A percentile compares a stretch with the other conserved stretches of the same genome.
These are phyloP conservation scores for Cynocephalus volans DNA, from an alignment of 2,113 vertebrate species.

Conservation along the genomic window DNA sequence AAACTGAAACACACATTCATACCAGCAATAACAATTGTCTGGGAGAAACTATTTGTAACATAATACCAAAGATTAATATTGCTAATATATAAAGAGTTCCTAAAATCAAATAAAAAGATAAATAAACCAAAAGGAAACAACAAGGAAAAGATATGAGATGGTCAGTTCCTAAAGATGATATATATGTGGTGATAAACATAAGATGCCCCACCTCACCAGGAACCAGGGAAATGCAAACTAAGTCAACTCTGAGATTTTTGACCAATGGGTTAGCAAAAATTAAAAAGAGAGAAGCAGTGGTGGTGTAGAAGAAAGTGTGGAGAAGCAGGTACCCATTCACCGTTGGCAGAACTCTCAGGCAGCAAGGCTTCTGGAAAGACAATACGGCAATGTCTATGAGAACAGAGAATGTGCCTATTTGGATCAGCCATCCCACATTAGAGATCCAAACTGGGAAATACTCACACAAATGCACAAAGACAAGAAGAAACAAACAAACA, in stretches of 20 bases:
- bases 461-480: neutral
- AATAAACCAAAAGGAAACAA: neutral
- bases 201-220: neutral
- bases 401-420: neutral
- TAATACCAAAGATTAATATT: neutral
- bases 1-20: neutral
- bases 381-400: neutral
- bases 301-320: neutral
- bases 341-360: neutral
- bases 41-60: slow-evolving; percentile 11
- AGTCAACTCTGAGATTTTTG: neutral
- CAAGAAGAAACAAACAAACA: neutral
- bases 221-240: neutral
- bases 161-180: neutral
- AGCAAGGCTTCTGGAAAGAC: neutral
- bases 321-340: neutral
- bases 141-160: neutral
- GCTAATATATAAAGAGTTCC: neutral
- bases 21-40: neutral
- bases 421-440: neutral
- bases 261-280: neutral
- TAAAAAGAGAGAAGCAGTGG: neutral
- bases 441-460: neutral
- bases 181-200: neutral
- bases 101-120: slow-evolving; percentile 20